Conservation (phyloP, 1,140 invertebrate species). For the Aethina tumida region DNA sequence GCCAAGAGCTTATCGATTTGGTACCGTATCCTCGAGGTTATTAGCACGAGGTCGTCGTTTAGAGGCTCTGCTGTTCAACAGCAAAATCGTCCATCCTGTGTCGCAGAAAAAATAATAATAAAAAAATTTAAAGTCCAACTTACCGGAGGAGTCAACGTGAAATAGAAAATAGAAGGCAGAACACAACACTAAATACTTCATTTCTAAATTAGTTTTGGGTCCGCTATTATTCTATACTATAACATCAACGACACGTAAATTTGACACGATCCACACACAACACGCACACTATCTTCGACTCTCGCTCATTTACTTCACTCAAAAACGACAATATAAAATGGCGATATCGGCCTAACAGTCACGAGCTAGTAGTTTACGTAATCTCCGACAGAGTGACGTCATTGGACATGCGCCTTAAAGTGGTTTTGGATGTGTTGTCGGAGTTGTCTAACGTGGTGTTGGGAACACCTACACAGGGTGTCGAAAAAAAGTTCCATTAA, state of each 20-base stretch:
- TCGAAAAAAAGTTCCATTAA: too few species aligned
- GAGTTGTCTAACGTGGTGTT: too few species aligned
- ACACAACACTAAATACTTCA: slow-evolving; percentile 13
- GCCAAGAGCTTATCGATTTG: too few species aligned
- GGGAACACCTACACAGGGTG: too few species aligned
- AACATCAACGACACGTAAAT: slow-evolving; percentile 9
- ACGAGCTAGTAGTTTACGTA: slow-evolving; percentile 14
- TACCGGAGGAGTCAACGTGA: slow-evolving; percentile 8
- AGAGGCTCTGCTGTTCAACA: too few species aligned
- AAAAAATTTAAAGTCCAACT: too few species aligned
- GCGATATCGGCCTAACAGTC: slow-evolving; percentile 12
- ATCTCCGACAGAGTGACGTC: slow-evolving; percentile 10
- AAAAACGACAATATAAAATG: slow-evolving; percentile 12
- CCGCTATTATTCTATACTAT: slow-evolving; percentile 8
- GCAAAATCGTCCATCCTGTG: too few species aligned
- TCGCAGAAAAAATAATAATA: too few species aligned
- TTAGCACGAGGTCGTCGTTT: too few species aligned
- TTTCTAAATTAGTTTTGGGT: slow-evolving; percentile 12
- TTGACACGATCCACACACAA: slow-evolving; percentile 8
- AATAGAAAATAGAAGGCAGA: slow-evolving; percentile 12
- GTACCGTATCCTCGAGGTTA: too few species aligned
- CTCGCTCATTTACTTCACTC: slow-evolving; percentile 9
- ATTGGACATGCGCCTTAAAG: too few species aligned
- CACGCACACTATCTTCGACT: slow-evolving; percentile 12
- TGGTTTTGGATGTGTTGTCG: too few species aligned